Base-by-base conservation (phyloP, 2,888 invertebrate genomes). In the Caenorhabditis angaria region DNA sequence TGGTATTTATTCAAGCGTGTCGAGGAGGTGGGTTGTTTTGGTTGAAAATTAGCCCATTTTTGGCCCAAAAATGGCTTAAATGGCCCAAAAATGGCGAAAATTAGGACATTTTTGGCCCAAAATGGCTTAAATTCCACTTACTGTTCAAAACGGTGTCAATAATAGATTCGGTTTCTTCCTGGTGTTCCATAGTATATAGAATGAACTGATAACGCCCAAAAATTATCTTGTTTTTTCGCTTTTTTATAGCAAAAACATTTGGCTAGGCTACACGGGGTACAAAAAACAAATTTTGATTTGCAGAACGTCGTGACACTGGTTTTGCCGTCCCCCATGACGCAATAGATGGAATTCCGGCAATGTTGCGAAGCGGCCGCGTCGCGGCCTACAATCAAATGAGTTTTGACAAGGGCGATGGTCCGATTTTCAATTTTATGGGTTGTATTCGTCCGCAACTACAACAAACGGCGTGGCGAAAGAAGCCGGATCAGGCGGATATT, bases 1-100 rank as follows among this genome's bases (percentile, higher is more conserved):
- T 87, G 22, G 77, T 87, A 48, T 82, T 87, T 57, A 61, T 88
- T 1, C 88, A 88, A 69, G 88, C 88, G 5, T 88, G 88, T 65
- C 77, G 88, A 70, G 88, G 88, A 70, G 80, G 86, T 82, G n/a
- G 64, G 59, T 73, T 50, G 18, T 27, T 14, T 24, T 20, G 12
- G 27, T 53, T 5, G 25, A 27, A 24, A 20, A 25, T 10, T 24
- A 18, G 24, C n/a, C n/a, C n/a, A 32, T 32, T 5, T 32, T 32
- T 5, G 32, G 32, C 32, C 5, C 5, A 18, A 32, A 51, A 24
- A 24, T 51, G 18, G 5, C 18, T 22, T 14, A 8, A 14, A 51
- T 8, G 24, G 51, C 53, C 25, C 41, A 41, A 41, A 41, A 41
- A 12, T 32, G 5, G 32, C 5, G 12, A 32, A 32, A 32, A 25